phyloP scores from a whole-genome alignment of 2,113 vertebrate species.

The Formicarius rufipectus region DNA sequence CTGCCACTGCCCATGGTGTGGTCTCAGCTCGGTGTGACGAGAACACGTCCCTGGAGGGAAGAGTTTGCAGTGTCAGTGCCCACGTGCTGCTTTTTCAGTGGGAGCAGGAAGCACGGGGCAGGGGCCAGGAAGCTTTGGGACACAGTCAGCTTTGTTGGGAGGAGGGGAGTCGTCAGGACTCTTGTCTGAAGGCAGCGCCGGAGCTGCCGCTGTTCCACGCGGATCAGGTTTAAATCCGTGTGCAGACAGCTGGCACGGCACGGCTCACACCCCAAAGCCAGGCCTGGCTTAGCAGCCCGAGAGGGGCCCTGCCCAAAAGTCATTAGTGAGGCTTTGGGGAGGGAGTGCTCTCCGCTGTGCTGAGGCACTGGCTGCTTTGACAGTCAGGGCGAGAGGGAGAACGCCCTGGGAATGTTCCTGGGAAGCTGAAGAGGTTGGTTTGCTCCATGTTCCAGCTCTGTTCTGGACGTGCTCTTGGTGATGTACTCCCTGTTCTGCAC shows the following conservation, averaged over 20 bases:
- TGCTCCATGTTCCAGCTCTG: rapidly evolving
- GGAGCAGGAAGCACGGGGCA: rapidly evolving
- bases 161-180: background rate
- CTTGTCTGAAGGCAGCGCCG: background rate
- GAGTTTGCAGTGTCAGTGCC: background rate
- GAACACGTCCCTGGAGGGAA: rapidly evolving
- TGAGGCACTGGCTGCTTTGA: background rate
- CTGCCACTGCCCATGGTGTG: rapidly evolving
- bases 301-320: conserved; percentile 26
- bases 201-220: background rate
- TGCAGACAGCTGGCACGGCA: conserved; percentile 55
- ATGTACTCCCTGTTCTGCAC: background rate
- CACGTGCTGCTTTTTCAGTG: background rate
- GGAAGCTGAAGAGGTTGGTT: background rate
- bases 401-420: background rate
- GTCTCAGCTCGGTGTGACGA: background rate
- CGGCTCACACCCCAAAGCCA: background rate
- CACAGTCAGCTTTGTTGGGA: background rate
- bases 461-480: rapidly evolving
- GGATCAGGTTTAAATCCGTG: background rate
- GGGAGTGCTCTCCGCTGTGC: background rate
- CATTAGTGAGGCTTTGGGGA: background rate
- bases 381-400: background rate
- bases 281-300: background rate
- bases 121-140: background rate